Conservation (phyloP, 2,888 invertebrate species). For the Sussaba pulchella region DNA sequence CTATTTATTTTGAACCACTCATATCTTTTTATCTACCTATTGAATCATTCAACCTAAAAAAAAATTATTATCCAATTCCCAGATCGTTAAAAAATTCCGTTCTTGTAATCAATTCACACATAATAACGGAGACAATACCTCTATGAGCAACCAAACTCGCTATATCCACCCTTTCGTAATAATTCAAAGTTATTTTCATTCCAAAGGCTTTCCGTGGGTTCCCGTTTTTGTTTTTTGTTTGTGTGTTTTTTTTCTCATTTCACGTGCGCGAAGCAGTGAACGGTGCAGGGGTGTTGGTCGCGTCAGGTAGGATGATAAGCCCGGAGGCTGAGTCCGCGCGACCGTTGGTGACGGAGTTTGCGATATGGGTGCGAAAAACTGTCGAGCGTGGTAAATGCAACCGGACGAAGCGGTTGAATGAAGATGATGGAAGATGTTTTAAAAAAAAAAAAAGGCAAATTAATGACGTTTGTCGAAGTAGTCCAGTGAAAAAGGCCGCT, state of each 20-base stretch:
- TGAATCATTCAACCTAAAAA: no score
- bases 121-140: neutral
- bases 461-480: neutral
- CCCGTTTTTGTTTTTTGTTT: no score
- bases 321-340: conserved; percentile 20
- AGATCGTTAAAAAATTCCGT: no score
- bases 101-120: neutral
- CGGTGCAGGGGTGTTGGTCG: no score
- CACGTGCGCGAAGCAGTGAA: no score
- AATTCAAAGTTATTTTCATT: neutral
- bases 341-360: conserved; percentile 10
- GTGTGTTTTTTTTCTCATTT: no score
- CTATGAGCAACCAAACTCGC: neutral
- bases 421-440: neutral
- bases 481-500: conserved; percentile 3
- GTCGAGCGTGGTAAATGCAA: neutral
- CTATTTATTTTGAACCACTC: no score
- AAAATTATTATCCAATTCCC: no score
- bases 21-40: no score
- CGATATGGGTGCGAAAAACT: conserved; percentile 17
- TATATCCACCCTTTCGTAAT: neutral
- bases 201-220: neutral
- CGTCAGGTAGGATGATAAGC: conserved; percentile 26
- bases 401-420: conserved; percentile 11
- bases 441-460: neutral